Base-by-base conservation (phyloP, 2,888 invertebrate species). In the Salticus scenicus region DNA sequence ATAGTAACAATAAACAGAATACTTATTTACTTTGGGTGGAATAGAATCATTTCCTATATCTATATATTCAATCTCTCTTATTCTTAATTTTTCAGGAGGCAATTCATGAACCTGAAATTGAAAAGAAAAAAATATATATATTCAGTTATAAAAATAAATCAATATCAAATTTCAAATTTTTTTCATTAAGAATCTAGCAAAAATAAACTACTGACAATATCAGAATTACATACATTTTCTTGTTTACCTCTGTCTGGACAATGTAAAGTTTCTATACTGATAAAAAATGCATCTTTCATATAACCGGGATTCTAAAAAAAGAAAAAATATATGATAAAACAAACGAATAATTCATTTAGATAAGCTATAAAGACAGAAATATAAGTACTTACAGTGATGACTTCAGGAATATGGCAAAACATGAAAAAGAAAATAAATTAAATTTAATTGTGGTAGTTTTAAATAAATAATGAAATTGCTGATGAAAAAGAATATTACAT, bases 11-110 rank as follows among this genome's bases (percentile, higher is more conserved):
- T n/a, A n/a, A n/a, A n/a, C n/a, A n/a, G n/a, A n/a, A n/a, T 37
- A 37, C 7, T 37, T 37, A 81, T 88, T 82, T 82, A 90, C 90
- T 63, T 87, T 89, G n/a, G 80, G 71, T 31, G 84, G 51, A 47
- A 90, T 88, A n/a, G 95, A 93, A 92, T 98, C 98, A 92, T 98
- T 97, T 82, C 98, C 97, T 92, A 99, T 98, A 92, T 99, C 98
- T 91, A 99, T 96, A 91, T 94, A 93, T 24, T 98, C 94, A 28
- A 99, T 94, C 90, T 98, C 97, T 89, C 99, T 94, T 88, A 94
- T 93, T 92, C 95, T 96, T 90, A 99, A 92, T 92, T 96, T 96
- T 89, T 98, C 98, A 28, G 94, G 93, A n/a, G 96, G 92, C 90
- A 99, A 92, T 92, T 96, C 95, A 92, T 99, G 99, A 82, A 97